Evolutionary conservation across 2,888 invertebrate genomes (phyloP).

Genomic region (Eumerus sabulonum): DNA sequence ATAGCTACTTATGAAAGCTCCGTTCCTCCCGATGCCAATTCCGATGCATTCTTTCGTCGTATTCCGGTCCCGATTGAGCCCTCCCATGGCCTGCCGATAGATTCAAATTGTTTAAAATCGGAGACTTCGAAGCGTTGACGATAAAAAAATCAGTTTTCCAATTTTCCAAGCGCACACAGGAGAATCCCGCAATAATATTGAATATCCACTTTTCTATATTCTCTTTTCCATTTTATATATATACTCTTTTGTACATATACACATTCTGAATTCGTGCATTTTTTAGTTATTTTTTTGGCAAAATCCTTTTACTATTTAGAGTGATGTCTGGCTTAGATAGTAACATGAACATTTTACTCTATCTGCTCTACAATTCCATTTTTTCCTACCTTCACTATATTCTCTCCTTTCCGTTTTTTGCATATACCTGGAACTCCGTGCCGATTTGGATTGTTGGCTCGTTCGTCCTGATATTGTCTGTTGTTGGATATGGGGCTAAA

Average conservation of each 20-base stretch:
- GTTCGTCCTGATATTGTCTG: slow-evolving; percentile 11
- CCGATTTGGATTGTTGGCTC: slow-evolving; percentile 1
- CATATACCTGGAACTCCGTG: slow-evolving; percentile 26
- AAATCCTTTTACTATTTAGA: neutral
- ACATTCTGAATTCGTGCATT: too few species aligned
- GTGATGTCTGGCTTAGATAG: neutral
- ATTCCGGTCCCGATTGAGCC: too few species aligned
- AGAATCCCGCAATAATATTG: neutral
- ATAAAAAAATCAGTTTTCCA: neutral
- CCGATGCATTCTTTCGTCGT: too few species aligned
- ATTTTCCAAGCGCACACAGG: neutral
- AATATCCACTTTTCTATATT: neutral
- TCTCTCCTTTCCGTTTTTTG: slow-evolving; percentile 17
- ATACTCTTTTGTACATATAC: too few species aligned
- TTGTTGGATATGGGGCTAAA: slow-evolving; percentile 7
- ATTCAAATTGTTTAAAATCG: too few species aligned
- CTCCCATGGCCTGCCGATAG: too few species aligned
- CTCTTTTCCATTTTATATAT: neutral
- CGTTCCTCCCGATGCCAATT: too few species aligned
- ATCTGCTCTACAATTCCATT: neutral
- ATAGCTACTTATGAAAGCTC: too few species aligned
- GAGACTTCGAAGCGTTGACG: too few species aligned
- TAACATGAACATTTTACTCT: slow-evolving; percentile 7
- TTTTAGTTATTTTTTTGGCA: too few species aligned
- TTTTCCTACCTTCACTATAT: neutral